Evolutionary conservation across 2,888 invertebrate species (phyloP), one percentile per base, ranked within the genome.

Genomic region (Epirrita christyi): DNA sequence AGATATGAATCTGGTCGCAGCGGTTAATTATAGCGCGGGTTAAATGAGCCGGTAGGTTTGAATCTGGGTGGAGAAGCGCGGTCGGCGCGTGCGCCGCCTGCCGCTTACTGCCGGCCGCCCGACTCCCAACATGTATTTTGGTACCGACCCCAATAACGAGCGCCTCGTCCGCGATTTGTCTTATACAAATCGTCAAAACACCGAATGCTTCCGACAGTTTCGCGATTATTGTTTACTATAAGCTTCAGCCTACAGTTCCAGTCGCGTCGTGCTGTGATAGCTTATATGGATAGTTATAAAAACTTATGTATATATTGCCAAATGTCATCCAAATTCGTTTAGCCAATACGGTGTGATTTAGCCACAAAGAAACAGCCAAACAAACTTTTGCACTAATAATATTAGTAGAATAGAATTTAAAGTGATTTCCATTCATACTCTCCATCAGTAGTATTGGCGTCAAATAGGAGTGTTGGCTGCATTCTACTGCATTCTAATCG

Each of bases 71-170:
- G 78, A 61, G 78, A 80, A 81, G 90, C 85, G 87, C 88, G 85
- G 85, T 85, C 80, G 86, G 90, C 85, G 85, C 84, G 80, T 76
- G 83, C 90, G 90, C 88, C 89, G 88, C 84, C 84, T 80, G 81
- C 81, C 88, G 85, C 86, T 86, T 88, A 89, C 91, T 90, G 89
- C 81, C 86, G 86, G 77, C 83, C 80, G 83, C 75, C 77, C 76
- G 70, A 77, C 73, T 76, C 80, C 82, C 85, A 81, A 78, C 83
- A 85, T 86, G 87, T 91, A 91, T 92, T 92, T 92, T 85, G 76
- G 92, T 88, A 86, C 81, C 90, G 92, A 88, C 92, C 92, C 86
- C 91, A 88, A 89, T 91, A 85, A 70, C 84, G 81, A 76, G 74
- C 87, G 88, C 82, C 83, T 85, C 80, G 88, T 89, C 85, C 83